Evolutionary conservation across 2,113 vertebrate species (phyloP), one percentile per base, ranked within the genome.

Genomic region (Abramis brama): DNA sequence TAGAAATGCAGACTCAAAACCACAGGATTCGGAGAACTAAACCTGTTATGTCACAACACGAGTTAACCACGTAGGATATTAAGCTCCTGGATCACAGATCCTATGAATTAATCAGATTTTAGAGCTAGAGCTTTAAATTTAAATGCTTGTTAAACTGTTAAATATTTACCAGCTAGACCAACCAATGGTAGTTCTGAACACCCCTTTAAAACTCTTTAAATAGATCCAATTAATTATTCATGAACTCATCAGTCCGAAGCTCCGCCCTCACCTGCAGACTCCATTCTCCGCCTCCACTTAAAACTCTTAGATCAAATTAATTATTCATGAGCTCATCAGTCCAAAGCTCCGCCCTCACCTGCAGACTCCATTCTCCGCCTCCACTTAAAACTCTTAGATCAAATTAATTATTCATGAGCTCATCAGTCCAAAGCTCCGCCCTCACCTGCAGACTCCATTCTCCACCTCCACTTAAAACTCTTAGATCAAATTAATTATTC

Each of bases 391-490:
- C 2, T 23, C 1, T 23, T 23, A 9, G 2, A 79, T 23, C 23
- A 43, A 59, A 79, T 59, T 43, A 6, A 45, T 66, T 21, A 77
- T 23, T 74, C 11, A 33, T 68, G 39, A 33, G 0, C 0, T 5
- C 55, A 17, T 6, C 13, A 17, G 21, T 7, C 4, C 0, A 1
- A 64, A 88, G 71, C 39, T 12, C 47, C 5, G 19, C 23, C 30
- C 87, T 95, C 92, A 50, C 19, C 17, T 36, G 30, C 0, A 59
- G 0, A 13, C 3, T 76, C 96, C 30, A 79, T 36, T 79, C 0
- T 27, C 3, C 2, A 0, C 15, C 23, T 36, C 33, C 71, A 13
- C 11, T 9, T 43, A 36, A 23, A 57, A 47, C 2, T 23, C 0
- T 23, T 23, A 9, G 5, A 79, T 23, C 23, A n/a, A 59, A 79